Percentiles rank a stretch among this genome's conserved stretches.
phyloP scores from a whole-genome alignment of 2,888 invertebrate genomes.

The Andrena minutula region DNA sequence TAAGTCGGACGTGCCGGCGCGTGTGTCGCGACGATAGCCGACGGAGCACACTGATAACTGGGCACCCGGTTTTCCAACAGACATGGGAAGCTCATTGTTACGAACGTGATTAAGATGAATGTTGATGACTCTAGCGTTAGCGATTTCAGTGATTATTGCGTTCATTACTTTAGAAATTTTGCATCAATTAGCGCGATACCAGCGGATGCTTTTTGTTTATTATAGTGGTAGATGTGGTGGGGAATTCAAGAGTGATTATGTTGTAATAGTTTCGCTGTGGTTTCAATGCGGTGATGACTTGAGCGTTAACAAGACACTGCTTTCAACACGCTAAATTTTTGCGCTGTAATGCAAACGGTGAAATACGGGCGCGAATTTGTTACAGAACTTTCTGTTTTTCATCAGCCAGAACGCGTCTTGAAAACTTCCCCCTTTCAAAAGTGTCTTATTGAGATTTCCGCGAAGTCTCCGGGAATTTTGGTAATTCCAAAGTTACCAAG shows the following conservation, averaged over 20 bases:
- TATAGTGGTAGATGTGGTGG: background rate
- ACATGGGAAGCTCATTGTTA: too few relatives aligned
- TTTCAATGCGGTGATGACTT: background rate
- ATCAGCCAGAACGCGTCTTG: background rate
- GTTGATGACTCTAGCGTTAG: too few relatives aligned
- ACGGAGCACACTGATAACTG: background rate
- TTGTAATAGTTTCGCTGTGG: background rate
- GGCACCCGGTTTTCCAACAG: too few relatives aligned
- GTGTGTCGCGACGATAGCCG: background rate
- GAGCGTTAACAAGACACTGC: background rate
- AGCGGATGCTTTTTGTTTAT: background rate
- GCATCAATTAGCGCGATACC: background rate
- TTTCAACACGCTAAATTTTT: background rate
- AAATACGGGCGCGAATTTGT: background rate
- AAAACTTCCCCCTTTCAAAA: constrained; percentile 1
- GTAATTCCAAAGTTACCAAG: background rate
- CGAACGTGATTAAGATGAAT: too few relatives aligned
- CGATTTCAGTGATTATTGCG: too few relatives aligned
- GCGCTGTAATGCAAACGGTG: background rate
- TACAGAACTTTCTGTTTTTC: constrained; percentile 23
- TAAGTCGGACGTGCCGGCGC: constrained; percentile 21
- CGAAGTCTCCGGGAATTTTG: background rate
- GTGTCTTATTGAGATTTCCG: background rate
- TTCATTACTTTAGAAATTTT: too few relatives aligned
- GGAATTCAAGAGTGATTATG: too few relatives aligned